Evolutionary conservation across 2,888 invertebrate species (phyloP), one percentile per base, ranked within the genome.

Genomic region (Stenodema calcarata): DNA sequence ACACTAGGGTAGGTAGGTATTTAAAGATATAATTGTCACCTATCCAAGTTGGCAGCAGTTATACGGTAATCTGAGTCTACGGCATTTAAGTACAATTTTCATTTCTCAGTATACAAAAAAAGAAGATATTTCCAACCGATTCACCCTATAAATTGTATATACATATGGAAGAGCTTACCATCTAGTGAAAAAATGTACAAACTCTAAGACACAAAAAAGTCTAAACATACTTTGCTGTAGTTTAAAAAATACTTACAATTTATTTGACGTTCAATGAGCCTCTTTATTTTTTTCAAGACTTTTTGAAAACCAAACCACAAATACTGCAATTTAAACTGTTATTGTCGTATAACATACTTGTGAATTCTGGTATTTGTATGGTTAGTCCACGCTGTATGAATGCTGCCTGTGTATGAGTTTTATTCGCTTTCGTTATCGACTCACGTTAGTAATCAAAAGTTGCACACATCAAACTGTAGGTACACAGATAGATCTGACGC

Each of bases 91-190:
- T 76, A 76, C 76, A 76, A 44, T 42, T 86, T 69, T 16, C n/a
- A 50, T 23, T 62, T 9, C 23, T 62, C 62, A 80, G 80, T 81
- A 50, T 84, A 83, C 54, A 54, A n/a, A n/a, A n/a, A 35, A 73
- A 86, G 83, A 84, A 73, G 84, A 84, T 82, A 80, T 82, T 42
- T 44, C 73, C 35, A 27, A 62, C 83, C 18, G 47, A 84, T 75
- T 75, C 69, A 73, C 35, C 47, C 16, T n/a, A 14, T 44, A 62
- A 23, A 62, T 23, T 62, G 23, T 76, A 84, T 75, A 27, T 73
- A 84, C 75, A 75, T 47, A 44, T 84, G 73, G 87, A 87, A 87
- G 87, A 87, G 78, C 86, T 86, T 86, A 86, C 81, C 42, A 27
- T 23, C 85, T 78, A 73, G 70, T 80, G 85, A 50, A 80, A 76